These are phyloP conservation scores for Fragum sueziense DNA, from an alignment of 2,888 invertebrate species.

Conservation along the genomic window DNA sequence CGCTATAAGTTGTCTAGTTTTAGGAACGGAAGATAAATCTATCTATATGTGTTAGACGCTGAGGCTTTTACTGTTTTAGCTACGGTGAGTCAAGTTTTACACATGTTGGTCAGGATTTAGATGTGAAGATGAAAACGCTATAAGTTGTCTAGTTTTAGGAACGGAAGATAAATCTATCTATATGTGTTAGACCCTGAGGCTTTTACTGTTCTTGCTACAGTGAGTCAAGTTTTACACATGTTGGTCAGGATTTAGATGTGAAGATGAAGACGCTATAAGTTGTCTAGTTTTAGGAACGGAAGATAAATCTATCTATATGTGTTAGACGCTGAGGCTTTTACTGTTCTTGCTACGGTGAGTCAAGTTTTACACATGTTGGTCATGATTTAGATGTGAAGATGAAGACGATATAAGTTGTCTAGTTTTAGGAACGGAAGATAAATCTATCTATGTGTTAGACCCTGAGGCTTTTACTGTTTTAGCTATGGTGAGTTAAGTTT, in stretches of 20 bases:
- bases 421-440: slow-evolving; percentile 93
- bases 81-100: too few relatives aligned
- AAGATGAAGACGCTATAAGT: slow-evolving; percentile 89
- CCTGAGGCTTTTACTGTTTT: slow-evolving; percentile 94
- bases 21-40: slow-evolving; percentile 94
- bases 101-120: too few relatives aligned
- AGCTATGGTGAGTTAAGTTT: slow-evolving; percentile 83
- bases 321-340: slow-evolving; percentile 95
- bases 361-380: too few relatives aligned
- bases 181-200: slow-evolving; percentile 94
- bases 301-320: slow-evolving; percentile 91
- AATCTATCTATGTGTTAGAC: slow-evolving; percentile 92
- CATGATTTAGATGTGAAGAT: too few relatives aligned
- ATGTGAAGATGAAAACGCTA: slow-evolving; percentile 89
- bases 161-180: slow-evolving; percentile 94
- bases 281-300: slow-evolving; percentile 95
- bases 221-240: too few relatives aligned
- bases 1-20: slow-evolving; percentile 91
- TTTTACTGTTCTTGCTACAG: slow-evolving; percentile 89
- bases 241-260: too few relatives aligned
- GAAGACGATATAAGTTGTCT: slow-evolving; percentile 91
- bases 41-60: slow-evolving; percentile 93
- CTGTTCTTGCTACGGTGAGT: slow-evolving; percentile 86
- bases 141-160: slow-evolving; percentile 92
- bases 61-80: slow-evolving; percentile 93